Conservation (phyloP, 2,113 vertebrate species). For the Sinosuthora webbiana region DNA sequence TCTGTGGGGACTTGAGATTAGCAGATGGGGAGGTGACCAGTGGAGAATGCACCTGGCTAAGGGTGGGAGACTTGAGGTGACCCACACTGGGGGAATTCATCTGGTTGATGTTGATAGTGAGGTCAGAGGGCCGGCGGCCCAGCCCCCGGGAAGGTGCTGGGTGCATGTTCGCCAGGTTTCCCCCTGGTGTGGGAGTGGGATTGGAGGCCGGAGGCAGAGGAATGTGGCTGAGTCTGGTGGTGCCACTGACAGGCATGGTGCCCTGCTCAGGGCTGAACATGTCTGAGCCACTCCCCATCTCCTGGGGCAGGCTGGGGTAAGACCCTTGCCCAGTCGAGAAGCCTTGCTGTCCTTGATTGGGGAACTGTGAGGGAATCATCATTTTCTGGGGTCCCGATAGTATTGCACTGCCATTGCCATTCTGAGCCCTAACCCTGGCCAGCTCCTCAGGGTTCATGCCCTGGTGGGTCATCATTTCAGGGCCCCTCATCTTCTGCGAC, state of each 20-base stretch:
- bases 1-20: slow-evolving; percentile 91
- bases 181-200: slow-evolving; percentile 16
- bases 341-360: slow-evolving; percentile 78
- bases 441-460: slow-evolving; percentile 84
- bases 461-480: slow-evolving; percentile 74
- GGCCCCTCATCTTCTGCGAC: slow-evolving; percentile 86
- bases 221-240: slow-evolving; percentile 89
- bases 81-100: slow-evolving; percentile 87
- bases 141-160: slow-evolving; percentile 75
- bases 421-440: slow-evolving; percentile 83
- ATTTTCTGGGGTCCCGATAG: slow-evolving; percentile 78
- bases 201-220: slow-evolving; percentile 74
- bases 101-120: slow-evolving; percentile 85
- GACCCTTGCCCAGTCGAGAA: slow-evolving; percentile 79
- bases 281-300: slow-evolving; percentile 74
- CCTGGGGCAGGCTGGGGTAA: slow-evolving; percentile 81
- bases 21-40: slow-evolving; percentile 88
- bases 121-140: slow-evolving; percentile 85
- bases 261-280: slow-evolving; percentile 87
- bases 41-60: slow-evolving; percentile 88
- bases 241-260: slow-evolving; percentile 74
- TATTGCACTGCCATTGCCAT: slow-evolving; percentile 73
- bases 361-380: slow-evolving; percentile 82
- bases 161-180: slow-evolving; percentile 67
- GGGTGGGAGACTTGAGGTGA: slow-evolving; percentile 90